Percentiles rank a stretch among this genome's conserved stretches.
Evolutionary conservation across 2,797 vertebrate species (phyloP).

Genomic region (Xerus rutilus): DNA sequence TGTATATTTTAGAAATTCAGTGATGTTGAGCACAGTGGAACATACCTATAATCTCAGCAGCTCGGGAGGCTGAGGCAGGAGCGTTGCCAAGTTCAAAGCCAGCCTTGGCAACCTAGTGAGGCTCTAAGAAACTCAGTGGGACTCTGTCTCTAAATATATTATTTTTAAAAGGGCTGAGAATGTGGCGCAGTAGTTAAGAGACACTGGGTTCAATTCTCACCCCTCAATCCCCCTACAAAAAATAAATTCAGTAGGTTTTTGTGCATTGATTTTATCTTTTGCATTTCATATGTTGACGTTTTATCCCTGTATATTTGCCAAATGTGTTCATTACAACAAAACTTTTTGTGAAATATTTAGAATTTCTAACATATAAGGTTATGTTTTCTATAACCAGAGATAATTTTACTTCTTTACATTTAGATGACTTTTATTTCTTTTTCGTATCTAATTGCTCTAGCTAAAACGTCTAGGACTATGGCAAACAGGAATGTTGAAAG

Average conservation of each 20-base stretch:
- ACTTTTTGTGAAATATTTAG: background rate
- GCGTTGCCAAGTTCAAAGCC: too few relatives aligned
- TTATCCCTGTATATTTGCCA: background rate
- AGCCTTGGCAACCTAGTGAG: too few relatives aligned
- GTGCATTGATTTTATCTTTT: background rate
- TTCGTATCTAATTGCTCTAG: background rate
- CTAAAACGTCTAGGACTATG: background rate
- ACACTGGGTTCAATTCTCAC: too few relatives aligned
- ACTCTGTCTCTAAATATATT: too few relatives aligned
- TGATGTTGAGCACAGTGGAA: too few relatives aligned
- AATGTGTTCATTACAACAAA: background rate
- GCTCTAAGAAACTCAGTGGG: too few relatives aligned
- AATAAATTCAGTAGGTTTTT: too few relatives aligned
- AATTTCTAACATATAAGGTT: background rate
- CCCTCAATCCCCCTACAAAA: too few relatives aligned
- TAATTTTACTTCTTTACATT: background rate
- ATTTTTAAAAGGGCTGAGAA: too few relatives aligned
- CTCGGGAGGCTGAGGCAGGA: too few relatives aligned
- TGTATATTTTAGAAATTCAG: background rate
- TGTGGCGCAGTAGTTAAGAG: too few relatives aligned
- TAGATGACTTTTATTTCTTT: background rate
- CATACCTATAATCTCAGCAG: too few relatives aligned
- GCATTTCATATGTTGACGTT: background rate
- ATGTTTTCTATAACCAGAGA: background rate
- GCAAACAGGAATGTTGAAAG: background rate